Conservation (phyloP, 2,113 vertebrate species). For the Oceanodroma tethys region DNA sequence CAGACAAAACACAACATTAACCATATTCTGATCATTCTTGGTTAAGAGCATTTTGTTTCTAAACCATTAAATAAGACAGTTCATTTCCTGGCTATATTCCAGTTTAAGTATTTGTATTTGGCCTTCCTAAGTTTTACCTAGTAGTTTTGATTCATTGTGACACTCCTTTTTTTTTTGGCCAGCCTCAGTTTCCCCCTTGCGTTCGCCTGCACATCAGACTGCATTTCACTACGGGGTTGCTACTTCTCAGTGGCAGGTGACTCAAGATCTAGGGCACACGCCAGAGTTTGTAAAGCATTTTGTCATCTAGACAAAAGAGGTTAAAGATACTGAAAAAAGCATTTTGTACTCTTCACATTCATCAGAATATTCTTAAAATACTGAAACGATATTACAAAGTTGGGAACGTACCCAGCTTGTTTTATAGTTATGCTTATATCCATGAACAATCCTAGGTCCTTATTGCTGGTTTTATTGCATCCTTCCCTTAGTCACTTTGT, state of each 20-base stretch:
- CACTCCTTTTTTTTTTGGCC: no score
- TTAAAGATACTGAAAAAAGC: not conserved
- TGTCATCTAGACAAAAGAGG: not conserved
- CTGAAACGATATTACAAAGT: not conserved
- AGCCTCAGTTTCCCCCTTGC: not conserved
- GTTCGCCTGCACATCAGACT: not conserved
- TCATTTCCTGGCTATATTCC: not conserved
- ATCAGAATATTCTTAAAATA: not conserved
- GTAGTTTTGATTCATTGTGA: not conserved
- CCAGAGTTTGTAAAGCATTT: not conserved
- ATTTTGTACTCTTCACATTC: not conserved
- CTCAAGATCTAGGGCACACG: not conserved
- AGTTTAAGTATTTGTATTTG: not conserved
- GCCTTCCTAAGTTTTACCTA: not conserved
- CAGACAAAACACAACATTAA: not conserved
- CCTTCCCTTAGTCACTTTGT: not conserved
- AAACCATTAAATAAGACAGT: not conserved
- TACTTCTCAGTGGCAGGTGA: not conserved
- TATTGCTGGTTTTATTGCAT: not conserved
- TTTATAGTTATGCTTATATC: not conserved
- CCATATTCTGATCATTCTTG: not conserved
- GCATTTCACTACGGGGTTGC: not conserved
- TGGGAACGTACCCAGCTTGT: not conserved
- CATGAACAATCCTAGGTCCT: not conserved
- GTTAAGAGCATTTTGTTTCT: not conserved